Evolutionary conservation across 2,113 vertebrate genomes (phyloP), one percentile per base, ranked within the genome.

Genomic region (Benitochromis conjunctus): DNA sequence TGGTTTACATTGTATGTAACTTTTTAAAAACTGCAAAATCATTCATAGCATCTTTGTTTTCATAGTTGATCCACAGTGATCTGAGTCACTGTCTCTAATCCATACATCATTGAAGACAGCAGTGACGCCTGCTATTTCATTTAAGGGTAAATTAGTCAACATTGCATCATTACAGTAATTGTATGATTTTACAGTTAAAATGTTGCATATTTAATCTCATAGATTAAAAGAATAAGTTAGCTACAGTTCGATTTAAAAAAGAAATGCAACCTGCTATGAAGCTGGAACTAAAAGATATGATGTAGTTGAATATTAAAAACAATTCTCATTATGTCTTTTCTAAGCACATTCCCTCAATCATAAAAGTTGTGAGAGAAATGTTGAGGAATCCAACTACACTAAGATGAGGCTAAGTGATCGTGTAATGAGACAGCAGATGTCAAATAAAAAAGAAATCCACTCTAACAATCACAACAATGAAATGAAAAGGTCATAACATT

Each of bases 21-120:
- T 92, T 81, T 81, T 84, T 29, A 69, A 87, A 89, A 66, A 91
- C 29, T 41, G 19, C 74, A 85, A 87, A 89, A 48, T 87, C 81
- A 83, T 81, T 88, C 64, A 83, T 80, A 85, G 24, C 62, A 24
- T 74, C 11, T 29, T 46, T 46, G 38, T 38, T 34, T 34, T 34
- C 7, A 7, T 41, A 60, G 80, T 71, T 46, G 12, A 46, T 6
- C 18, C 16, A 9, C 51, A 53, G 18, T 16, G 14, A 7, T 18
- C 16, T 51, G 48, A 26, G 66, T 14, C 46, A 71, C 38, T 46
- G 14, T 71, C 41, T 51, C 24, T 24, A 31, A 51, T 12, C 69
- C 24, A 74, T 29, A 46, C 41, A 46, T 18, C 66, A 71, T 48
- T 4, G 41, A 41, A 46, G 13, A 13, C 1, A 5, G 18, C 13